A percentile compares a stretch with the other conserved stretches of the same genome.
Conservation (phyloP, 64 coral and sea anemone species). For the Acropora yongei region DNA sequence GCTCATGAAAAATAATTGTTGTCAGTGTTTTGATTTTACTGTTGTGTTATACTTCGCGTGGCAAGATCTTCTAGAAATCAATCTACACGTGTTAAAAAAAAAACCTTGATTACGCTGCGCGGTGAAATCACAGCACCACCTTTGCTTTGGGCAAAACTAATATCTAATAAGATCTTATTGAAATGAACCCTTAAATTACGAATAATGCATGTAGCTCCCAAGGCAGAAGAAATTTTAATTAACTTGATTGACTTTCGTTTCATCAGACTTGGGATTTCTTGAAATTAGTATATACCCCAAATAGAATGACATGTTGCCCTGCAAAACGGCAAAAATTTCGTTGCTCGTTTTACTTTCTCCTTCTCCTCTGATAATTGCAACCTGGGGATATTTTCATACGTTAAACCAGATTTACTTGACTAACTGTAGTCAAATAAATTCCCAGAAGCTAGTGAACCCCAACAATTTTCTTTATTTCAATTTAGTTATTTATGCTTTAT, state of each 20-base stretch:
- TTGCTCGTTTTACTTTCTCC: background rate
- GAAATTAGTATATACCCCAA: background rate
- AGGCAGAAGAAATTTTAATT: no score
- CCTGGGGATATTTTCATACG: background rate
- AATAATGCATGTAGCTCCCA: background rate
- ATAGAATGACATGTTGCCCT: background rate
- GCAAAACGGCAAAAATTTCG: background rate
- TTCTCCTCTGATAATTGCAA: background rate
- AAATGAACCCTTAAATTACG: no score
- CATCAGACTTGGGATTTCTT: background rate
- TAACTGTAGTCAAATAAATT: background rate
- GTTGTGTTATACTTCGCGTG: no score
- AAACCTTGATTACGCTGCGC: no score
- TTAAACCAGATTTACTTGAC: no score
- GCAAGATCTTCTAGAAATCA: no score
- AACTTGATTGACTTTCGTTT: background rate
- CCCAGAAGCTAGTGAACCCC: no score
- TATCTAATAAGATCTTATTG: no score
- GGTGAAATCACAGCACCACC: background rate
- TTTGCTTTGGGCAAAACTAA: background rate
- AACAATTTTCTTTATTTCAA: no score
- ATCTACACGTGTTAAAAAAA: no score
- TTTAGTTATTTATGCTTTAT: background rate
- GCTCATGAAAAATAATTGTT: no score
- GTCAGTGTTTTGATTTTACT: no score